Percentiles rank a stretch among this genome's conserved stretches.
Evolutionary conservation across 2,797 vertebrate species (phyloP).

Genomic region (Antrozous pallidus): DNA sequence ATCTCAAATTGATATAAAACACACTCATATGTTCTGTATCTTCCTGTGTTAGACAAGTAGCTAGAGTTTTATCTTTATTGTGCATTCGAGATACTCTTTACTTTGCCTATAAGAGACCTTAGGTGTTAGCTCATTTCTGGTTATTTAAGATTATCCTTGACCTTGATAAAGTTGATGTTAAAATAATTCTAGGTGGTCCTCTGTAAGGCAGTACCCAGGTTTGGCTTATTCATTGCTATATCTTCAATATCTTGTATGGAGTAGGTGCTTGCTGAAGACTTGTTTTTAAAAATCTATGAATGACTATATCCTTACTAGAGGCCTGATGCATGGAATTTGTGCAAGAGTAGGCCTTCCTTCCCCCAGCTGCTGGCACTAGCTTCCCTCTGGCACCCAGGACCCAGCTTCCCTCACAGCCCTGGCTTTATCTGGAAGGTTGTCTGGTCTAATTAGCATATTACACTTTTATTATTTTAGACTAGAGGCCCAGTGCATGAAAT

Average conservation of each 20-base stretch:
- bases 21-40: neutral
- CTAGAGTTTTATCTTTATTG: neutral
- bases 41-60: neutral
- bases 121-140: neutral
- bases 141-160: neutral
- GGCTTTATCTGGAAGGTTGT: too few relatives aligned
- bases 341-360: too few relatives aligned
- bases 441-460: too few relatives aligned
- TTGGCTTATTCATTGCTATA: neutral
- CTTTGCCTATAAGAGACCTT: neutral
- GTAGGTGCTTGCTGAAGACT: neutral
- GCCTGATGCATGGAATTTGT: too few relatives aligned
- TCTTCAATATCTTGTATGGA: neutral
- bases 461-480: too few relatives aligned
- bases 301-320: neutral
- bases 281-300: neutral
- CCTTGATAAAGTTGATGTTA: neutral
- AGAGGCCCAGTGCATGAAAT: too few relatives aligned
- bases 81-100: neutral
- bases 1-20: constrained; percentile 31
- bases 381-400: too few relatives aligned
- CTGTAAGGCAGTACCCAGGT: neutral
- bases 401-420: too few relatives aligned
- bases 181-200: neutral
- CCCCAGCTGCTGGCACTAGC: too few relatives aligned